Base-by-base conservation (phyloP, 2,888 invertebrate species). In the Catocala sponsa region DNA sequence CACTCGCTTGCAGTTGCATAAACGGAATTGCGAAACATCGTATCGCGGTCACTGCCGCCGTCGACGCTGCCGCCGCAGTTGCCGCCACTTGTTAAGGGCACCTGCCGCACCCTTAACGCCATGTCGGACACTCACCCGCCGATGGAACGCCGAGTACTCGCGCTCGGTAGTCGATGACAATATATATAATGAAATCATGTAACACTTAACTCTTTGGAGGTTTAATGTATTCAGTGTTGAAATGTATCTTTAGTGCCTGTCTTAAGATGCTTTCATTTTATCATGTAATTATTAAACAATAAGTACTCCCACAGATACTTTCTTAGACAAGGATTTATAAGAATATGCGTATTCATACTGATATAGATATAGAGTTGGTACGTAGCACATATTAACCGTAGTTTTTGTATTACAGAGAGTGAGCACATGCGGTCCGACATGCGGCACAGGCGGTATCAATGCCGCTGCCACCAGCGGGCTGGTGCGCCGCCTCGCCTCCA, bases 41-140 rank as follows among this genome's bases (percentile, higher is more conserved):
- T 87, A 93, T 92, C 91, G 91, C 92, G 94, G 94, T 94, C 94
- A 94, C 94, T 94, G 94, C 90, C 92, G 91, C 85, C 81, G 84
- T 83, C 80, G 79, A 67, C 83, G 78, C 75, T 67, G 55, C 53
- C 46, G 44, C 12, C 33, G 35, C 67, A 59, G 62, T 68, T 82
- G 78, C 83, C 81, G 78, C 83, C 79, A 81, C 79, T 82, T 85
- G 86, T 82, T 87, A 86, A 87, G 87, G 87, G 87, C 87, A 86
- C 82, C 76, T 77, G 87, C 81, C 88, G 86, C 90, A 90, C 92
- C 93, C 90, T 89, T 81, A 82, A 76, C 79, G 72, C 66, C 72
- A 79, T 74, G 71, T 76, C 78, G 77, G 78, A 61, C 56, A 65
- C 62, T 70, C 61, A 59, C 64, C 70, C 60, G 53, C 25, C 44